Conservation (phyloP, 2,888 invertebrate species). For the Cheilosia variabilis region DNA sequence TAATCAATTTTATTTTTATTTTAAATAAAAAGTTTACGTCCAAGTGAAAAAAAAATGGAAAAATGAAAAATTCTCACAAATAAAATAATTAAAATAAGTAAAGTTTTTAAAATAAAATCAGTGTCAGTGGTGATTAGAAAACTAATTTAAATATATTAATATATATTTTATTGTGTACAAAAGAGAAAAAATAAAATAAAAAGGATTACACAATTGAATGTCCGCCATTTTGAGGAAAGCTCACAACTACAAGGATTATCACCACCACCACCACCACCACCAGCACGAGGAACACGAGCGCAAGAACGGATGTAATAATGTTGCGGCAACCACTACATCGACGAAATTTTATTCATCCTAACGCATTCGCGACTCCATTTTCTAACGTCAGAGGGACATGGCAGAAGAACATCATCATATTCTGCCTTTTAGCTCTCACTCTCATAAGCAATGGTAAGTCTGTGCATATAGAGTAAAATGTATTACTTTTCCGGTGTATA, state of each 20-base stretch:
- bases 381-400: conserved; percentile 74
- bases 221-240: conserved; percentile 80
- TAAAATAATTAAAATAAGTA: neutral
- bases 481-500: conserved; percentile 35
- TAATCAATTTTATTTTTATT: conserved; percentile 2
- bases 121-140: conserved; percentile 16
- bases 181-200: conserved; percentile 25
- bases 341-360: conserved; percentile 70
- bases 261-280: conserved; percentile 32
- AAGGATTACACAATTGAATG: conserved; percentile 80
- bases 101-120: neutral
- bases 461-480: neutral
- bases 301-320: conserved; percentile 76
- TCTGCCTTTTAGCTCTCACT: conserved; percentile 69
- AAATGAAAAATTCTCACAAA: neutral
- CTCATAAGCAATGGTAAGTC: conserved; percentile 71
- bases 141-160: conserved; percentile 26
- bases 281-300: conserved; percentile 21
- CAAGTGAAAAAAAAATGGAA: conserved; percentile 10
- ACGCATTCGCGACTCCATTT: conserved; percentile 77
- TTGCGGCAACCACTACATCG: conserved; percentile 73
- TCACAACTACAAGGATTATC: conserved; percentile 65
- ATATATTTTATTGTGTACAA: conserved; percentile 26
- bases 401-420: conserved; percentile 73
- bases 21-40: conserved; percentile 1